Percentiles rank a stretch among this genome's conserved stretches.
Evolutionary conservation across 2,113 vertebrate genomes (phyloP).

Genomic region (Myiozetetes cayanensis): DNA sequence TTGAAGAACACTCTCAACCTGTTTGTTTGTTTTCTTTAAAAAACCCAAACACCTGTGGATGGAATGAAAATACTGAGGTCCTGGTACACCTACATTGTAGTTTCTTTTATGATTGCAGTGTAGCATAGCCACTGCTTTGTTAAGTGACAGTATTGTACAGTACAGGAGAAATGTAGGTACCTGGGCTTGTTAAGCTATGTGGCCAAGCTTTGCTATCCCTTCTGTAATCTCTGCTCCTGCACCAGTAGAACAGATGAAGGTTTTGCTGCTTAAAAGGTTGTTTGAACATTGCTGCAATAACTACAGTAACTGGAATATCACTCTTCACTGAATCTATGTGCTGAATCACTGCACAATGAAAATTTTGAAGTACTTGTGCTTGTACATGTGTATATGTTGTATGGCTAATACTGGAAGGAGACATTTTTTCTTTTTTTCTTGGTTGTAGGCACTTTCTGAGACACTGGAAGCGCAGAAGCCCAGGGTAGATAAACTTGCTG

Average conservation of each 20-base stretch:
- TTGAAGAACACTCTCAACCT: background rate
- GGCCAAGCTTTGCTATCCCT: background rate
- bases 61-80: background rate
- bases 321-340: background rate
- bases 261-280: background rate
- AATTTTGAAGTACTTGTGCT: background rate
- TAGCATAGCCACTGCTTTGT: background rate
- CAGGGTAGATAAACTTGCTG: constrained; percentile 70
- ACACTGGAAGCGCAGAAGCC: constrained; percentile 81
- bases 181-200: fast-evolving
- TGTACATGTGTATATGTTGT: background rate
- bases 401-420: background rate
- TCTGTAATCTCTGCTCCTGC: background rate
- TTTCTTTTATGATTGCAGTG: background rate
- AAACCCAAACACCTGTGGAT: background rate
- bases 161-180: fast-evolving
- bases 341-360: background rate
- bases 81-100: background rate
- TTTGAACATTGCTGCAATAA: background rate
- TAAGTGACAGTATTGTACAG: fast-evolving
- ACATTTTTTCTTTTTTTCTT: background rate
- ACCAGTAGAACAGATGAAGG: background rate
- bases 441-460: constrained; percentile 74
- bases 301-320: background rate
- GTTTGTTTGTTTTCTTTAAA: background rate